These are phyloP conservation scores for Anguilla megastoma DNA, from an alignment of 2,797 vertebrate genomes.

Conservation along the genomic window DNA sequence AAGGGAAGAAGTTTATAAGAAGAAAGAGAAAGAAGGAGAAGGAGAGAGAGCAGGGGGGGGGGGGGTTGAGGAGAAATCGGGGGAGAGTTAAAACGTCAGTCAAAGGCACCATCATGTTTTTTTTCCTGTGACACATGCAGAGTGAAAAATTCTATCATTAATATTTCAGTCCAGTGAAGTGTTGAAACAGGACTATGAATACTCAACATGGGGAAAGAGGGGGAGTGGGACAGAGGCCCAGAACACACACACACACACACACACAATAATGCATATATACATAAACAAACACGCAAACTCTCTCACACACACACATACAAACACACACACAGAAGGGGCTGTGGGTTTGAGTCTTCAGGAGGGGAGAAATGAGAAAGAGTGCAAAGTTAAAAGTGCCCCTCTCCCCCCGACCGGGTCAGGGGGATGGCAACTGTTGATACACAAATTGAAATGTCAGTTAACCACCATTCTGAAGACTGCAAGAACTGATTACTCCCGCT, in stretches of 20 bases:
- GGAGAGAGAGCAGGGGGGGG: background rate
- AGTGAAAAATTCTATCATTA: background rate
- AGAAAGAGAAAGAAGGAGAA: background rate
- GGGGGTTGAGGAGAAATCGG: background rate
- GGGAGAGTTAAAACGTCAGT: background rate
- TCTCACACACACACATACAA: background rate
- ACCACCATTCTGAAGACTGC: background rate
- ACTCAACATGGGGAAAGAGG: background rate
- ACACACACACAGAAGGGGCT: background rate
- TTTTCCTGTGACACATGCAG: background rate
- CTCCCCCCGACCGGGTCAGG: background rate
- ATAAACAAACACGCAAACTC: background rate
- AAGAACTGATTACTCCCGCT: background rate
- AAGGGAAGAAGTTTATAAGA: background rate
- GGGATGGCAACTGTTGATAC: background rate
- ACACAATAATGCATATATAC: no score
- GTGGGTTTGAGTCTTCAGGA: background rate
- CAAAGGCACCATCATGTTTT: background rate
- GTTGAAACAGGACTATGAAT: slow-evolving; percentile 3
- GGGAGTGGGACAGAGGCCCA: no score
- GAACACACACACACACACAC: background rate
- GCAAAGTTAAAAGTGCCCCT: background rate
- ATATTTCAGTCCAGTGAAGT: slow-evolving; percentile 3
- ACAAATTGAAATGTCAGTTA: slow-evolving; percentile 5
- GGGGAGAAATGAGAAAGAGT: background rate